A percentile compares a stretch with the other conserved stretches of the same genome.
phyloP scores from a whole-genome alignment of 2,888 invertebrate genomes.

The Amphipoea oculea region DNA sequence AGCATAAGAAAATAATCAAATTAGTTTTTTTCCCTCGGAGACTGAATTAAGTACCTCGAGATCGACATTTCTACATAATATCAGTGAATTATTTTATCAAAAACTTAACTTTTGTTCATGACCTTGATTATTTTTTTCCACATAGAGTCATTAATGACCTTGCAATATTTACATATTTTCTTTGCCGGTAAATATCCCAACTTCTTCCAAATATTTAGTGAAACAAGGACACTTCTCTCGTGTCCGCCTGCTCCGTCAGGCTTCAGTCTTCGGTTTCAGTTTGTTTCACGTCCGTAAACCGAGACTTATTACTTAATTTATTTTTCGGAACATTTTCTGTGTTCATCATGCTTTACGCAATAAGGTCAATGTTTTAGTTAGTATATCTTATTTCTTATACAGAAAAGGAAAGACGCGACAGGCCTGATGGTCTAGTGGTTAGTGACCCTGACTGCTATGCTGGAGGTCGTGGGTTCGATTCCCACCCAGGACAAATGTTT shows the following conservation, averaged over 20 bases:
- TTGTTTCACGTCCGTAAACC: conserved; percentile 43
- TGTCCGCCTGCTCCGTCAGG: conserved; percentile 27
- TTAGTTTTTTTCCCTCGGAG: neutral
- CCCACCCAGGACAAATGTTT: too few species aligned
- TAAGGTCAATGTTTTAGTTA: conserved; percentile 7
- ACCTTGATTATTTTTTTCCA: neutral
- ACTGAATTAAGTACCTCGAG: neutral
- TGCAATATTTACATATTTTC: neutral
- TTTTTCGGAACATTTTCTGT: conserved; percentile 38
- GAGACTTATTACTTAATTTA: conserved; percentile 54
- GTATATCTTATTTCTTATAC: neutral
- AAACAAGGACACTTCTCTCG: conserved; percentile 20
- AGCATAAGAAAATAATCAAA: neutral
- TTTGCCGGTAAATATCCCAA: neutral
- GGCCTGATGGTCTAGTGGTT: too few species aligned
- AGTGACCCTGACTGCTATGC: too few species aligned
- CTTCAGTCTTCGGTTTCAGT: conserved; percentile 35
- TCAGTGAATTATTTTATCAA: neutral
- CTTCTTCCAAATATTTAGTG: conserved; percentile 25
- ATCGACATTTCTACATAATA: neutral
- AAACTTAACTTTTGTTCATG: neutral
- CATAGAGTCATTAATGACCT: too few species aligned
- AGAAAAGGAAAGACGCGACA: neutral
- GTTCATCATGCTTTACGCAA: conserved; percentile 35
- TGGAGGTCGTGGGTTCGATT: too few species aligned